phyloP scores from a whole-genome alignment of 2,888 invertebrate species.

The Clunio marinus region DNA sequence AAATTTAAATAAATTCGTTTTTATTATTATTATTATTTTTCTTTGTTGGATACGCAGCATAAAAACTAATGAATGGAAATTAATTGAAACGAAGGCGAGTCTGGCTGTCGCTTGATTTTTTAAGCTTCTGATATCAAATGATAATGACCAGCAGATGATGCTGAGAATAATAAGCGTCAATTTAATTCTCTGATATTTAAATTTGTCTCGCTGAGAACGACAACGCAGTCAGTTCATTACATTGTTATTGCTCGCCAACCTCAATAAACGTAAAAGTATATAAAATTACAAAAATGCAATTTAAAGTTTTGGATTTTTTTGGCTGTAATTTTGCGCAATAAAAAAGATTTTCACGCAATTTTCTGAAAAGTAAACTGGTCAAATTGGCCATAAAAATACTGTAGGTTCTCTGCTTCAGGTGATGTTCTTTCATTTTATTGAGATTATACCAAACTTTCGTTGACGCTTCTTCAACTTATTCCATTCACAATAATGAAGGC shows the following conservation, averaged over 20 bases:
- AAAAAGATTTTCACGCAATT: neutral
- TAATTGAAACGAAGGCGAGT: slow-evolving; percentile 3
- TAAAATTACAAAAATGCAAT: neutral
- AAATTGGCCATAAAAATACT: neutral
- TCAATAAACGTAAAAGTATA: neutral
- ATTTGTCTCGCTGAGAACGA: neutral
- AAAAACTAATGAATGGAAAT: slow-evolving; percentile 27
- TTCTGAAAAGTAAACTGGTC: neutral
- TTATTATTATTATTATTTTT: too few relatives aligned
- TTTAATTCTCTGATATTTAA: too few relatives aligned
- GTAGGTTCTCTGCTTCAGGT: neutral
- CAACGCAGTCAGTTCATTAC: slow-evolving; percentile 18
- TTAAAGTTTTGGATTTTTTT: neutral
- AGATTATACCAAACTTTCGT: neutral
- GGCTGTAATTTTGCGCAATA: neutral
- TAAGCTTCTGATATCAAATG: too few relatives aligned
- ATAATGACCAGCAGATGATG: slow-evolving; percentile 9
- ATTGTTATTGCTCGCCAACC: neutral
- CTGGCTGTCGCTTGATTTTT: slow-evolving; percentile 7
- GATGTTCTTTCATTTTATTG: neutral
- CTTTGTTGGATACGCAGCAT: neutral
- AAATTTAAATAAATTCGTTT: too few relatives aligned
- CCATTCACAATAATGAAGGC: too few relatives aligned
- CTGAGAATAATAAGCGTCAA: neutral
- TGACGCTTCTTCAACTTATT: neutral